Base-by-base conservation (phyloP, 1,140 invertebrate genomes). In the Reticulitermes speratus region DNA sequence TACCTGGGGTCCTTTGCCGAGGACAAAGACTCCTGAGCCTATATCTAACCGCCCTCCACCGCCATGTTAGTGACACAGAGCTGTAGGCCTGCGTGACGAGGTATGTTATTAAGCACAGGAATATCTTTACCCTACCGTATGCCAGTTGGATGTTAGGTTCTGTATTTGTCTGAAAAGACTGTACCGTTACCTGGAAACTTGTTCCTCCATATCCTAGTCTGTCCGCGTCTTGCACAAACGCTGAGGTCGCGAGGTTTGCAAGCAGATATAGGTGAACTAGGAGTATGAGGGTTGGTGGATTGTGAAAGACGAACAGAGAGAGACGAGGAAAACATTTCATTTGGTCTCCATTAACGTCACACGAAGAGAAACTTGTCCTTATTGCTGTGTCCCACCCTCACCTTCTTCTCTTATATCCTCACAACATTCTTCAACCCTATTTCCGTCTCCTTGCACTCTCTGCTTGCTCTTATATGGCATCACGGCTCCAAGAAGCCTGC, bases 201-300 rank as follows among this genome's bases (percentile, higher is more conserved):
- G 65, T 30, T 75, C 25, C n/a, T 75, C 25, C n/a, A 9, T 75
- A 25, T 65, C 16, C 65, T 30, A 30, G 9, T 8, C n/a, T 75
- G 65, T 75, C 65, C 65, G 25, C 14, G 25, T n/a, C n/a, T 21
- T 75, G 65, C 65, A 75, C 25, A 75, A 75, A 75, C 11, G 25
- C 65, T 75, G 65, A 75, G 65, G 65, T 75, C 65, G 65, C n/a
- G 65, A 75, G 65, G 65, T 75, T 30, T 30, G 65, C 65, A 75
- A 75, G 65, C 9, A 75, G 65, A 75, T 30, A 30, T n/a, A 16
- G 25, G 65, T 59, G 21, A 59, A 59, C 3, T 14, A 59, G 55
- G 55, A 59, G 14, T 38, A 5, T 38, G 38, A 38, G 38, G 55
- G 55, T 14, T 59, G 55, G 25, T 30, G 25, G 65, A 75, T n/a